Base-by-base conservation (phyloP, 1,140 invertebrate species). In the Asobara japonica region DNA sequence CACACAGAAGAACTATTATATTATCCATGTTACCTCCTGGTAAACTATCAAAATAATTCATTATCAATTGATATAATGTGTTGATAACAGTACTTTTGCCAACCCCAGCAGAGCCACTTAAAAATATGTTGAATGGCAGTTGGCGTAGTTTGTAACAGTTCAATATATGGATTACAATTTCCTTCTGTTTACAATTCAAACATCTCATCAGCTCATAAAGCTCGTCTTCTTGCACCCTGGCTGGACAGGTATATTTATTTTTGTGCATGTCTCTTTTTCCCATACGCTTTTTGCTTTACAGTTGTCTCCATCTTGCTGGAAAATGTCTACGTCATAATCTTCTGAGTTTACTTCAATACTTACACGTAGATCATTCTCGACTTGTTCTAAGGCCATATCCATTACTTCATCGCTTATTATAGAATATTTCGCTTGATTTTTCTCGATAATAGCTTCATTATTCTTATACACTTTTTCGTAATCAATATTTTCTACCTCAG, bases 1-100 rank as follows among this genome's bases (percentile, higher is more conserved):
- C 82, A 38, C 73, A 71, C 13, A 81, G 69, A 60, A 70, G 29
- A 25, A 77, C 45, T 38, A 18, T 22, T 64, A 68, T 79, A 78
- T 36, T 72, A n/a, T n/a, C n/a, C n/a, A n/a, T n/a, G n/a, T n/a
- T n/a, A n/a, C n/a, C n/a, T n/a, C n/a, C n/a, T n/a, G n/a, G n/a
- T n/a, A n/a, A n/a, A n/a, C n/a, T n/a, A n/a, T n/a, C n/a, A n/a
- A n/a, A n/a, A n/a, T n/a, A n/a, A n/a, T n/a, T n/a, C n/a, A n/a
- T n/a, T n/a, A n/a, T n/a, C n/a, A n/a, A n/a, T n/a, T n/a, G n/a
- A n/a, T n/a, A n/a, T n/a, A n/a, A n/a, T n/a, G n/a, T n/a, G n/a
- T n/a, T n/a, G n/a, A n/a, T n/a, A n/a, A n/a, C n/a, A n/a, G n/a
- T n/a, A n/a, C n/a, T 69, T 41, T 72, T 66, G n/a, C 56, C 56